phyloP scores from a whole-genome alignment of 2,113 vertebrate genomes.

The Cyprinodon variegatus region DNA sequence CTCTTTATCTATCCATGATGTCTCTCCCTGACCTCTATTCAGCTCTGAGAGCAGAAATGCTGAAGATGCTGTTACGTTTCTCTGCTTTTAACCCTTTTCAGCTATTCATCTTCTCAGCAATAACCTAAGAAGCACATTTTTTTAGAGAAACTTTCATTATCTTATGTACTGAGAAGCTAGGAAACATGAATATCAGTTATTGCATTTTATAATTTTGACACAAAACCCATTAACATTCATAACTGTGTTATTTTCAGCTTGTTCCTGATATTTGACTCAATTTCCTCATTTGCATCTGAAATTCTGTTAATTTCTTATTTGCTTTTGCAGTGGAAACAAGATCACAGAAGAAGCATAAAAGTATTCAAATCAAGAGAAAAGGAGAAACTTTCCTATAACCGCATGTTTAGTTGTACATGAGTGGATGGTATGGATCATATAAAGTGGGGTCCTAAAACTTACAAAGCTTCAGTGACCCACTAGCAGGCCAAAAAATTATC shows the following conservation, averaged over 20 bases:
- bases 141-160: background rate
- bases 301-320: background rate
- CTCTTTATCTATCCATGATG: conserved; percentile 49
- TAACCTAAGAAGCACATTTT: background rate
- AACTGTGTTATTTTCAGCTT: background rate
- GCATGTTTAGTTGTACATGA: background rate
- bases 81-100: background rate
- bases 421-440: too few species aligned
- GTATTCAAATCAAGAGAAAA: background rate
- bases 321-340: background rate
- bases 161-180: background rate
- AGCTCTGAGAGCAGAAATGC: background rate
- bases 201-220: background rate
- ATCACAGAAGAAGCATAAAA: background rate
- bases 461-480: too few species aligned
- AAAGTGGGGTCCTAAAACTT: too few species aligned
- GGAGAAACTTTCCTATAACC: background rate
- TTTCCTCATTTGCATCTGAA: background rate
- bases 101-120: background rate
- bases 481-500: too few species aligned
- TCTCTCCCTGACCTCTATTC: conserved; percentile 29
- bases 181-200: background rate
- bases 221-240: background rate
- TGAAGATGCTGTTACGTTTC: background rate
- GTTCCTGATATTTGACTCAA: background rate